These are phyloP conservation scores for Colinus virginianus DNA, from an alignment of 2,113 vertebrate species.

Conservation along the genomic window DNA sequence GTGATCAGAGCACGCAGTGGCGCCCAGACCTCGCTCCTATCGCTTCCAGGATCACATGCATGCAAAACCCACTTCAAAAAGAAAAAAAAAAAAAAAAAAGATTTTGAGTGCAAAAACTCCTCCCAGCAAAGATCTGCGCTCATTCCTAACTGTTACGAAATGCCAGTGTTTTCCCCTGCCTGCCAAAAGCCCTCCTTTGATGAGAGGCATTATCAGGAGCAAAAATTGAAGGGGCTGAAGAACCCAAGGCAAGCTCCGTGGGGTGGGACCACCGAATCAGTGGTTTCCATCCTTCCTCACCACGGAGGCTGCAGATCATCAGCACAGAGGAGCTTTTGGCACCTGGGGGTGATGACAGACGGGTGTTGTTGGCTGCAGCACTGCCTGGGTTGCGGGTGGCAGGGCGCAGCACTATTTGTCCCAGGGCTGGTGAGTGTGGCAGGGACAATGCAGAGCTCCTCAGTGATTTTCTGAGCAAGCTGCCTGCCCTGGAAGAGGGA, in stretches of 20 bases:
- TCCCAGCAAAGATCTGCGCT: conserved; percentile 52
- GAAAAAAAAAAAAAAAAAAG: background rate
- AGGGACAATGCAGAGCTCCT: background rate
- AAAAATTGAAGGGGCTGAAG: background rate
- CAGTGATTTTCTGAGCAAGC: background rate
- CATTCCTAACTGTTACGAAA: conserved; percentile 29
- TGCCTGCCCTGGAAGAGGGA: background rate
- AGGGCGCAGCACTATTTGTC: background rate
- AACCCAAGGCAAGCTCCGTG: rapidly evolving
- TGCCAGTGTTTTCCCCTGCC: conserved; percentile 9
- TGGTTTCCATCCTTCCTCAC: background rate
- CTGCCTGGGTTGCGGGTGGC: background rate
- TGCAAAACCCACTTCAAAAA: conserved; percentile 45
- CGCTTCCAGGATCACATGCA: conserved; percentile 19
- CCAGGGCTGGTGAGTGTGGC: background rate
- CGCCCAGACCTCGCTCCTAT: conserved; percentile 14
- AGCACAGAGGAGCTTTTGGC: background rate
- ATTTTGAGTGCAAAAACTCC: conserved; percentile 46
- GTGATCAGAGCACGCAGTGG: background rate
- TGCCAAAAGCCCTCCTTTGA: conserved; percentile 9
- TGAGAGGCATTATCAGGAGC: conserved; percentile 12
- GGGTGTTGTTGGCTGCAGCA: background rate
- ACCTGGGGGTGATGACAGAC: background rate
- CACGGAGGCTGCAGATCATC: background rate
- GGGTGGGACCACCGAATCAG: background rate